Evolutionary conservation across 2,888 invertebrate genomes (phyloP).

Genomic region (Euclidia mi): DNA sequence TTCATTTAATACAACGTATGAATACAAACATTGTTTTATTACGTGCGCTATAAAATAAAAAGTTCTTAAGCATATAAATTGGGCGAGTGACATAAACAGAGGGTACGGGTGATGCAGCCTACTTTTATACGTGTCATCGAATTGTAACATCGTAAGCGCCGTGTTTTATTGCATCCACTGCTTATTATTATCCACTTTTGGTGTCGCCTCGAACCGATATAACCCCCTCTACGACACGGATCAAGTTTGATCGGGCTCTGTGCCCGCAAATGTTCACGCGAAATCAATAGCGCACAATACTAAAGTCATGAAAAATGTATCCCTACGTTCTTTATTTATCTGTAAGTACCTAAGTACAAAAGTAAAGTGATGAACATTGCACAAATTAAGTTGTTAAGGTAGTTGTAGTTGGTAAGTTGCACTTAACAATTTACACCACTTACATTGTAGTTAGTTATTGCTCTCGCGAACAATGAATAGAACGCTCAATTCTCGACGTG

Average conservation of each 20-base stretch:
- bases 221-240: conserved; percentile 28
- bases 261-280: conserved; percentile 18
- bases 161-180: no score
- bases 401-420: conserved; percentile 2
- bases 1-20: no score
- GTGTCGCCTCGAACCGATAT: conserved; percentile 46
- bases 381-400: conserved; percentile 2
- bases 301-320: no score
- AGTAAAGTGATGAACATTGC: conserved; percentile 14
- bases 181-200: conserved; percentile 71
- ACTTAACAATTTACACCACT: conserved; percentile 9
- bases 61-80: conserved; percentile 74
- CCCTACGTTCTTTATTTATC: no score
- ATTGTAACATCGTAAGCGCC: conserved; percentile 73
- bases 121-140: conserved; percentile 76
- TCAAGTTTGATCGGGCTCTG: conserved; percentile 39
- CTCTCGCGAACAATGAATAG: no score
- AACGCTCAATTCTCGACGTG: no score
- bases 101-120: conserved; percentile 66
- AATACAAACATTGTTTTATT: no score
- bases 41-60: no score
- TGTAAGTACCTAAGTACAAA: no score
- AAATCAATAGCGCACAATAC: no score
- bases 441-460: conserved; percentile 7
- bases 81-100: conserved; percentile 68